phyloP scores from a whole-genome alignment of 92 coral and sea anemone genomes.

The Palythoa grandiflora region DNA sequence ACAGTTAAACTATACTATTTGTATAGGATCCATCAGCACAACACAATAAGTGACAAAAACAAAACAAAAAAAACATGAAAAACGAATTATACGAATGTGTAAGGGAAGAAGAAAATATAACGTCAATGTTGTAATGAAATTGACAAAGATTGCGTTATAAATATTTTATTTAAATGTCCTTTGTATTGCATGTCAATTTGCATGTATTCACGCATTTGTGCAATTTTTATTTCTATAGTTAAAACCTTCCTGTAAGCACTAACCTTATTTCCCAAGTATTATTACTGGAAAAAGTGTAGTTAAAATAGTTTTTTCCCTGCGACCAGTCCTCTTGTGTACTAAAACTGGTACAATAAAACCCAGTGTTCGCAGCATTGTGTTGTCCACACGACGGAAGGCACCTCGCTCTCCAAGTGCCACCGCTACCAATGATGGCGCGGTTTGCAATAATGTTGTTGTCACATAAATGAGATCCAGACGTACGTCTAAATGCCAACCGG shows the following conservation, averaged over 20 bases:
- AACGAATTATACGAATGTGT: too few species aligned
- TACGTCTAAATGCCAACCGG: conserved; percentile 63
- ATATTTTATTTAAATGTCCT: too few species aligned
- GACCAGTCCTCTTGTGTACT: conserved; percentile 64
- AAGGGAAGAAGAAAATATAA: too few species aligned
- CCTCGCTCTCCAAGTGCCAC: conserved; percentile 37
- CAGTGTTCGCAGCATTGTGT: conserved; percentile 24
- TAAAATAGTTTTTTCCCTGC: conserved; percentile 62
- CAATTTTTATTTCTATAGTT: too few species aligned
- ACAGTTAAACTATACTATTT: too few species aligned
- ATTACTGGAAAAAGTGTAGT: conserved; percentile 37
- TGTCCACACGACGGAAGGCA: conserved; percentile 19
- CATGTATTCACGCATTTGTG: too few species aligned
- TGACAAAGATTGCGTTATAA: too few species aligned
- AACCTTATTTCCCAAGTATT: conserved; percentile 12
- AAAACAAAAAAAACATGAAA: too few species aligned
- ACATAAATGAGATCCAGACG: conserved; percentile 36
- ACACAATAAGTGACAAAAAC: too few species aligned
- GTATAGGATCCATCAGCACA: too few species aligned
- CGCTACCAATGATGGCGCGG: conserved; percentile 27
- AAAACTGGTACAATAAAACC: conserved; percentile 57
- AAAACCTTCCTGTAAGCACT: background rate
- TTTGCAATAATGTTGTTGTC: conserved; percentile 31
- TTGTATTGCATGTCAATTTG: too few species aligned
- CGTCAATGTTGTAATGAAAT: too few species aligned